Evolutionary conservation across 2,888 invertebrate genomes (phyloP).

Genomic region (Exocentrus adspersus): DNA sequence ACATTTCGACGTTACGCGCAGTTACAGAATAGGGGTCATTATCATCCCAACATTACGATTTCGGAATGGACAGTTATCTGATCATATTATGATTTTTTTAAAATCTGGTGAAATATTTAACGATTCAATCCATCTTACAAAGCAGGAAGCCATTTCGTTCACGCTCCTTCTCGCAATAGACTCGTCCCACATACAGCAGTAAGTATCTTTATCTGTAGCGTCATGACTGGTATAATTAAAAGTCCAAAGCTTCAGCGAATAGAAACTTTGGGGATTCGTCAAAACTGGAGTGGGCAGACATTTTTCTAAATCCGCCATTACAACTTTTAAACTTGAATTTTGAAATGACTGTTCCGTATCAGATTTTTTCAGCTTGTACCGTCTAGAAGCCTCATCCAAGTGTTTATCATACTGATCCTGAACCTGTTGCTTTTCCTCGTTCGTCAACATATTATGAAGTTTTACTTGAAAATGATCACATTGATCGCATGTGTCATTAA

Average conservation of each 20-base stretch:
- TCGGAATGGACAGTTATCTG: neutral
- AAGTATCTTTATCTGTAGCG: slow-evolving; percentile 30
- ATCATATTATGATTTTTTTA: neutral
- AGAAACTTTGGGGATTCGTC: slow-evolving; percentile 40
- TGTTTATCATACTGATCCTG: slow-evolving; percentile 31
- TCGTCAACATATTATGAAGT: slow-evolving; percentile 5
- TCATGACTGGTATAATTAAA: slow-evolving; percentile 38
- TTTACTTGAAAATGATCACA: slow-evolving; percentile 25
- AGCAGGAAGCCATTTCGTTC: slow-evolving; percentile 31
- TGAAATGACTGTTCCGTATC: slow-evolving; percentile 16
- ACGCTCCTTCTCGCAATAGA: slow-evolving; percentile 33
- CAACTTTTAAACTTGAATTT: slow-evolving; percentile 28
- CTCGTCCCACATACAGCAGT: slow-evolving; percentile 42
- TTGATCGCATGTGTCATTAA: slow-evolving; percentile 34
- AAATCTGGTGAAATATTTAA: neutral
- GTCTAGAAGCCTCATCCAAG: slow-evolving; percentile 31
- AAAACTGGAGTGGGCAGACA: slow-evolving; percentile 38
- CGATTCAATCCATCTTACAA: slow-evolving; percentile 17
- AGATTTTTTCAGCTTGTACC: slow-evolving; percentile 34
- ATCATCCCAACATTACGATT: neutral
- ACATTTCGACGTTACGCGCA: no score
- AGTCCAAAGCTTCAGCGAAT: slow-evolving; percentile 40
- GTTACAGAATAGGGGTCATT: neutral
- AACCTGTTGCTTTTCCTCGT: slow-evolving; percentile 19
- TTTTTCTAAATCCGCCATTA: slow-evolving; percentile 41